These are phyloP conservation scores for Napeogenes inachia DNA, from an alignment of 2,888 invertebrate species.

Conservation along the genomic window DNA sequence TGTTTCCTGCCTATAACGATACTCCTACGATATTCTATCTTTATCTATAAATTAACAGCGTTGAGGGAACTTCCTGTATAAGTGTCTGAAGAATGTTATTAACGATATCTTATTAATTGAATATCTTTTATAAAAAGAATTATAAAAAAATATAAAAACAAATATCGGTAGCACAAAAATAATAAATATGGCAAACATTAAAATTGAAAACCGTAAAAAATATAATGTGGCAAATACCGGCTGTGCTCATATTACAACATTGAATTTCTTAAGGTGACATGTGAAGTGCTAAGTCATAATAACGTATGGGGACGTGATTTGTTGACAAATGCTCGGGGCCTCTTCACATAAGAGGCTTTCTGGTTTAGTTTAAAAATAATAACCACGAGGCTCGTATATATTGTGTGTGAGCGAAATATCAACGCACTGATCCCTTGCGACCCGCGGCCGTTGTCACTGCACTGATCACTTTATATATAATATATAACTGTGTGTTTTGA, in stretches of 20 bases:
- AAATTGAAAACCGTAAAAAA: constrained; percentile 1
- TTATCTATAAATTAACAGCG: constrained; percentile 1
- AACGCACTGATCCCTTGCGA: constrained; percentile 35
- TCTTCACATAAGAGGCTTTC: constrained; percentile 41
- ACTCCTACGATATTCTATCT: constrained; percentile 14
- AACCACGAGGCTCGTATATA: constrained; percentile 37
- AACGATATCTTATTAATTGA: background rate
- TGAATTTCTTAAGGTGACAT: constrained; percentile 39
- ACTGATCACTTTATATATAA: constrained; percentile 27
- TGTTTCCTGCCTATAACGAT: constrained; percentile 33
- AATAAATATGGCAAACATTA: background rate
- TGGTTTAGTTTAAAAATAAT: constrained; percentile 56
- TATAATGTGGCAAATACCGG: background rate
- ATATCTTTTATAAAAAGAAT: constrained; percentile 19
- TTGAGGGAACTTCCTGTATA: background rate
- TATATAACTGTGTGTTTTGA: background rate
- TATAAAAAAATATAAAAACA: background rate
- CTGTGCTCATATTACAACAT: constrained; percentile 22
- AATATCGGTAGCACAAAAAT: no score
- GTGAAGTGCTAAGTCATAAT: constrained; percentile 42
- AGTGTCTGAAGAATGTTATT: background rate
- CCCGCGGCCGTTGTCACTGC: constrained; percentile 36
- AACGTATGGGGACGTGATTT: constrained; percentile 56
- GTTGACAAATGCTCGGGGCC: constrained; percentile 56
- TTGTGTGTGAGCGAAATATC: constrained; percentile 36